These are phyloP conservation scores for Myotis findleyi DNA, from an alignment of 2,797 vertebrate species.

Conservation along the genomic window DNA sequence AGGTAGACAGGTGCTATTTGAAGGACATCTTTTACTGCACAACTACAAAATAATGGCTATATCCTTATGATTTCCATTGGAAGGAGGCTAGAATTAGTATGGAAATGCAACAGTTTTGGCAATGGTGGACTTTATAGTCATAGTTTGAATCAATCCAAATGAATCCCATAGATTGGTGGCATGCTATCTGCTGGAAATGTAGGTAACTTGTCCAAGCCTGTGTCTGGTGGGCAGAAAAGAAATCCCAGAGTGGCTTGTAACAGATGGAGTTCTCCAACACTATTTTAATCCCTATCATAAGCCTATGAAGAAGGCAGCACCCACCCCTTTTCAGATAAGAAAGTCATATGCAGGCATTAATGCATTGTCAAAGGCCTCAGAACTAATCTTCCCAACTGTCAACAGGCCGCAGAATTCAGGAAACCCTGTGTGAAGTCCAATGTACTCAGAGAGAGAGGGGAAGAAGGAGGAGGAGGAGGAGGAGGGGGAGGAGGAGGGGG, in stretches of 20 bases:
- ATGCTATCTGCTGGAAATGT: neutral
- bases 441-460: neutral
- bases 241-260: neutral
- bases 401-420: neutral
- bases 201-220: neutral
- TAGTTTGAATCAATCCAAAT: neutral
- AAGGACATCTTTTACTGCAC: neutral
- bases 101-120: neutral
- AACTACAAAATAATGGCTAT: neutral
- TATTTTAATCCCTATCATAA: neutral
- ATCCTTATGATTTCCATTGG: neutral
- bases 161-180: neutral
- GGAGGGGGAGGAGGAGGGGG: neutral
- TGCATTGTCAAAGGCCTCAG: neutral
- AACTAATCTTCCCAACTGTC: neutral
- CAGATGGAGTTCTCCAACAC: neutral
- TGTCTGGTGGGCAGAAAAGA: neutral
- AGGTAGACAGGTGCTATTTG: neutral
- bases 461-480: no score
- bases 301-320: neutral
- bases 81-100: neutral
- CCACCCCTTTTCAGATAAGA: neutral
- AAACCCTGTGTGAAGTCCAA: neutral
- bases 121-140: neutral
- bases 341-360: neutral